A percentile compares a stretch with the other conserved stretches of the same genome.
Conservation (phyloP, 2,113 vertebrate genomes). For the Leucosticte australis region DNA sequence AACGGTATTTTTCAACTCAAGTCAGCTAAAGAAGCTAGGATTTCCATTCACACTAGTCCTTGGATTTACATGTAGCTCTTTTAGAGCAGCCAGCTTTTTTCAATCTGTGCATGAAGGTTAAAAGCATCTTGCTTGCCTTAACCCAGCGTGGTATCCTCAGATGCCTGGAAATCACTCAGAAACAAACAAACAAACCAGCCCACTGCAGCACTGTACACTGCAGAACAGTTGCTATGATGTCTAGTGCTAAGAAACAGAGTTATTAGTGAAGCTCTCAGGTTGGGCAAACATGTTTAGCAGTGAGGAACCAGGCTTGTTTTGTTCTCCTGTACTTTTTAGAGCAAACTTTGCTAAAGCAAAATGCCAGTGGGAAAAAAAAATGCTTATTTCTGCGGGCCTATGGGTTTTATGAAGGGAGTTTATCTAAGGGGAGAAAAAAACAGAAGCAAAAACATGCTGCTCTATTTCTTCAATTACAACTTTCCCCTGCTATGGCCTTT, state of each 20-base stretch:
- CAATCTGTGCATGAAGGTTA: not conserved
- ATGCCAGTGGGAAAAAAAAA: not conserved
- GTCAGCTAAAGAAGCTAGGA: not conserved
- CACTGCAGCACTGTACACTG: not conserved
- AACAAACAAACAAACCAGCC: not conserved
- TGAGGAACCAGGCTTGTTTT: not conserved
- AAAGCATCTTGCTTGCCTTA: not conserved
- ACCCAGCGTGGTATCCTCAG: not conserved
- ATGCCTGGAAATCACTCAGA: not conserved
- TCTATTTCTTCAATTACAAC: not conserved
- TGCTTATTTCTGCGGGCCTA: no score
- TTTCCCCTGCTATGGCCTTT: not conserved
- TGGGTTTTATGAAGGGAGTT: not conserved
- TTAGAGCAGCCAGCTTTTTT: slow-evolving; percentile 41
- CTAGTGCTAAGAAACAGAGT: not conserved
- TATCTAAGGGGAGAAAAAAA: not conserved
- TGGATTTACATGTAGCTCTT: slow-evolving; percentile 19
- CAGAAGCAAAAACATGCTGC: not conserved
- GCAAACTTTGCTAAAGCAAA: not conserved
- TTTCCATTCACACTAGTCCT: slow-evolving; percentile 23
- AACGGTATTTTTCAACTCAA: not conserved
- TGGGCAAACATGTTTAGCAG: not conserved
- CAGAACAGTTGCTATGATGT: not conserved
- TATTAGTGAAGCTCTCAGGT: not conserved
- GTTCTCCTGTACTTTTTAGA: not conserved